Evolutionary conservation across 2,888 invertebrate species (phyloP), one percentile per base, ranked within the genome.

Genomic region (Tridacna crocea): DNA sequence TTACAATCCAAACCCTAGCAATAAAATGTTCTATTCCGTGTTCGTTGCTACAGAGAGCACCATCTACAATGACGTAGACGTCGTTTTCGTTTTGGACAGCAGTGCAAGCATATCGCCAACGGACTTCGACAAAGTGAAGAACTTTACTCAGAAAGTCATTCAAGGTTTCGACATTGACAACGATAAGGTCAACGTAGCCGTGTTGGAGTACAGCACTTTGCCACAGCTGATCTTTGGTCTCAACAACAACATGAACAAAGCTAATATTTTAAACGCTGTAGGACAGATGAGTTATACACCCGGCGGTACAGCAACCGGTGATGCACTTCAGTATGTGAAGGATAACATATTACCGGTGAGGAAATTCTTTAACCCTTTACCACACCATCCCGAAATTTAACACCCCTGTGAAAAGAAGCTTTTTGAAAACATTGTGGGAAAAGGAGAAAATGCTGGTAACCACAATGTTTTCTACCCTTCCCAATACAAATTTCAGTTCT

Each of bases 81-180:
- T 94, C 17, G 92, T 92, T 0, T 92, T 95, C 51, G 83, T 94
- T 36, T 88, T 95, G 60, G 95, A 95, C 85, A 93, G 93, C 11
- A 94, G 94, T 13, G 93, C 94, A 6, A 94, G 94, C 24, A 89
- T 95, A 47, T 93, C 94, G 11, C 74, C 73, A 1, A 80, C 87
- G 3, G 88, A 92, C 72, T 95, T 95, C 82, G 92, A 88, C 3
- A 79, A 73, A 2, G 82, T 88, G 46, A 90, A 93, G 63, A 77
- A 89, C 48, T 94, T 95, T 82, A 92, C 94, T 0, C 84, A 89
- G 48, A 90, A 90, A 66, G 87, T 94, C 24, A 88, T 94, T 4
- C 87, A 91, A 48, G 91, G 91, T 8, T 90, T 95, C 61, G 92
- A 94, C 77, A 90, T 94, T 24, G 92, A 92, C 36, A 85, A 88